Evolutionary conservation across 2,113 vertebrate genomes (phyloP).

Genomic region (Gadus chalcogrammus): DNA sequence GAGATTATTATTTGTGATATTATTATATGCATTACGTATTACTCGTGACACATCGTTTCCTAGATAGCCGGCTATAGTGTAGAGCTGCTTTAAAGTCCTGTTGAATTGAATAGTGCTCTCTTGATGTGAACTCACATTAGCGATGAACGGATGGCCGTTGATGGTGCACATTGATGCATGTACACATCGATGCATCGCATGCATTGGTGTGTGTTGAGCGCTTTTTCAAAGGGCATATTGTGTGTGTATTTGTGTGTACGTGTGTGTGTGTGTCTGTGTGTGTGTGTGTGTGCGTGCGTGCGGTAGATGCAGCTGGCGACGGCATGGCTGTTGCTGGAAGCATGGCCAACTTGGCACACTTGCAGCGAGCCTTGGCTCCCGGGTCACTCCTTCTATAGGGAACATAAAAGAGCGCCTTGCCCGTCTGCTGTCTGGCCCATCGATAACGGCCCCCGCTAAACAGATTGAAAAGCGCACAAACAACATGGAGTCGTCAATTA

Average conservation of each 20-base stretch:
- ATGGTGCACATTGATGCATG: slow-evolving; percentile 60
- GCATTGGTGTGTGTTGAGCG: slow-evolving; percentile 61
- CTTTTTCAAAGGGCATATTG: slow-evolving; percentile 60
- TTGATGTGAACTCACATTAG: too few species aligned
- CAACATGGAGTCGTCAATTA: neutral
- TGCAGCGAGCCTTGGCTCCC: slow-evolving; percentile 64
- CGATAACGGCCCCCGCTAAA: slow-evolving; percentile 37
- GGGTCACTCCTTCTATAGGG: slow-evolving; percentile 66
- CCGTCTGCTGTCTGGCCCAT: slow-evolving; percentile 62
- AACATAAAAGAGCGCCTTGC: slow-evolving; percentile 50
- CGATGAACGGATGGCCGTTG: slow-evolving; percentile 7
- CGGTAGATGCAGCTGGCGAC: slow-evolving; percentile 72
- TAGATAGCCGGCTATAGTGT: too few species aligned
- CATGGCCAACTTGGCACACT: slow-evolving; percentile 64
- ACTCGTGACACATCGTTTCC: too few species aligned
- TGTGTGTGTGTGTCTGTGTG: slow-evolving; percentile 1
- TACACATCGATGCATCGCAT: slow-evolving; percentile 50
- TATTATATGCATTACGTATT: too few species aligned
- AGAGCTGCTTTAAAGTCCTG: too few species aligned
- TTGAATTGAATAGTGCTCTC: too few species aligned
- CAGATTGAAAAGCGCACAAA: slow-evolving; percentile 23
- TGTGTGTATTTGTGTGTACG: neutral
- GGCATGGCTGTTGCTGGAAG: slow-evolving; percentile 67
- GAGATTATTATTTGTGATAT: too few species aligned
- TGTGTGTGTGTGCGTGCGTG: slow-evolving; percentile 28